phyloP scores from a whole-genome alignment of 2,797 vertebrate species.

The Lutjanus campechanus region DNA sequence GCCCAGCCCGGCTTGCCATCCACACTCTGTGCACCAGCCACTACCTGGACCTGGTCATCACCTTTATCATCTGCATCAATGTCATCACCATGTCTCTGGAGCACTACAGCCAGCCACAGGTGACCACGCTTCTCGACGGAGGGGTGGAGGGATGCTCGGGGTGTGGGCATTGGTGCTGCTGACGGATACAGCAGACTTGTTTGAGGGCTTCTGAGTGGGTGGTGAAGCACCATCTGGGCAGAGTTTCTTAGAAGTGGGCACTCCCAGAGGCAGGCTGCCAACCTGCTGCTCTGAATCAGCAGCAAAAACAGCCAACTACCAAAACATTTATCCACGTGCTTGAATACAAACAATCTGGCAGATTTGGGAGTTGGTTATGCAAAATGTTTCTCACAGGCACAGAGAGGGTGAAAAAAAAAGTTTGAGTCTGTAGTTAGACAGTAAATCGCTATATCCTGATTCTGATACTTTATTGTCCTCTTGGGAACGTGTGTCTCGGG shows the following conservation, averaged over 20 bases:
- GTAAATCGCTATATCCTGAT: no score
- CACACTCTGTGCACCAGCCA: slow-evolving; percentile 96
- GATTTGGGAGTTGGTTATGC: slow-evolving; percentile 35
- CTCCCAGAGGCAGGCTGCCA: slow-evolving; percentile 46
- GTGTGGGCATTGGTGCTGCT: slow-evolving; percentile 6
- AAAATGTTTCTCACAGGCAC: slow-evolving; percentile 14
- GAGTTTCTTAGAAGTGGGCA: slow-evolving; percentile 21
- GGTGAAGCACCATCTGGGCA: slow-evolving; percentile 43
- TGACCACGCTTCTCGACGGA: slow-evolving; percentile 53
- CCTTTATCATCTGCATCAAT: slow-evolving; percentile 98
- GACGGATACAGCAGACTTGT: slow-evolving; percentile 15
- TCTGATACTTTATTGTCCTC: neutral
- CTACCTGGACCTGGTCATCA: slow-evolving; percentile 97
- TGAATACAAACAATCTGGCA: slow-evolving; percentile 22
- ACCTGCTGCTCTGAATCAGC: slow-evolving; percentile 59
- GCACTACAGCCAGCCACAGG: slow-evolving; percentile 96
- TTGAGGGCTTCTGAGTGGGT: slow-evolving; percentile 25
- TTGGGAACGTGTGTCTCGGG: neutral
- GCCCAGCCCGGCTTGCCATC: slow-evolving; percentile 91
- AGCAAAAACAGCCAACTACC: slow-evolving; percentile 39
- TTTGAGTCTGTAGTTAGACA: neutral
- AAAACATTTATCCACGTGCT: slow-evolving; percentile 38
- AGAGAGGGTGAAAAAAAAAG: neutral
- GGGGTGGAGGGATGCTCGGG: neutral
- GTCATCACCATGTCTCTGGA: slow-evolving; percentile 99